phyloP scores from a whole-genome alignment of 2,888 invertebrate species.

The Tenodera sinensis region DNA sequence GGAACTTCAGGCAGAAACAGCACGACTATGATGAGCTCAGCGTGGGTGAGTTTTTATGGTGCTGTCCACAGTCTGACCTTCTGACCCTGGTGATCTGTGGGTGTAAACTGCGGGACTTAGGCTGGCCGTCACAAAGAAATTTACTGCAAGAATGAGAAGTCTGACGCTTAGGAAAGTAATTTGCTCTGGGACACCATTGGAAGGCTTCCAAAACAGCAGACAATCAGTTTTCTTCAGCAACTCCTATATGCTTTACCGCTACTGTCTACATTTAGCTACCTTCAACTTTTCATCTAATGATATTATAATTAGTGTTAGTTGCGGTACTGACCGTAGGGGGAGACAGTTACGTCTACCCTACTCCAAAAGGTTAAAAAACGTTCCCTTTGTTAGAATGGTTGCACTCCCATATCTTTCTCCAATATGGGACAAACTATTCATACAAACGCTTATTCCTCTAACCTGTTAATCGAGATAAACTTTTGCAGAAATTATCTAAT shows the following conservation, averaged over 20 bases:
- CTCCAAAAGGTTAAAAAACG: too few relatives aligned
- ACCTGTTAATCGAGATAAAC: too few relatives aligned
- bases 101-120: neutral
- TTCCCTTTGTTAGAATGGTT: too few relatives aligned
- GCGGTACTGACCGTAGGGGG: too few relatives aligned
- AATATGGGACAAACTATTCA: too few relatives aligned
- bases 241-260: neutral
- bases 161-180: neutral
- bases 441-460: too few relatives aligned
- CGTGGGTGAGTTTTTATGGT: neutral
- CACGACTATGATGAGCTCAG: neutral
- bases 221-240: neutral
- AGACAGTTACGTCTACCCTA: too few relatives aligned
- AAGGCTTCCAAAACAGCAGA: neutral
- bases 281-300: too few relatives aligned
- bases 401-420: too few relatives aligned
- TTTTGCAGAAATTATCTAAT: too few relatives aligned
- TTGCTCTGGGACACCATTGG: neutral
- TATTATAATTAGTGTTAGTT: too few relatives aligned
- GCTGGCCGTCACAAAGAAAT: neutral
- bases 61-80: neutral
- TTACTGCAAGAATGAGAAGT: neutral
- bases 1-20: neutral
- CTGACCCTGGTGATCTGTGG: neutral
- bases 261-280: neutral